Conservation (phyloP, 1,140 invertebrate genomes). For the Ceratoteleas bidentatus region DNA sequence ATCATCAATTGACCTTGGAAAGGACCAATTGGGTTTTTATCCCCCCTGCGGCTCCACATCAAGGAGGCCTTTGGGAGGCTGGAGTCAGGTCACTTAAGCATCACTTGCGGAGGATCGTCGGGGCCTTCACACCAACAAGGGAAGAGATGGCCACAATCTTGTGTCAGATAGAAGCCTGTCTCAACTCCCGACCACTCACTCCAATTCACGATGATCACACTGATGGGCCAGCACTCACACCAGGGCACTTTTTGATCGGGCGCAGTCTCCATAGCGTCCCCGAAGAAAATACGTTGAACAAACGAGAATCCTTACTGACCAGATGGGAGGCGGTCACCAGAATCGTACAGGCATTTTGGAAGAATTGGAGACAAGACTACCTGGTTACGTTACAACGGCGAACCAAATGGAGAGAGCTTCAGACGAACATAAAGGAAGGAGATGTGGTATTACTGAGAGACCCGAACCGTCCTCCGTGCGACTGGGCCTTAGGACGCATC, state of each 20-base stretch:
- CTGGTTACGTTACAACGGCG: neutral
- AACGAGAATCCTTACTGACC: neutral
- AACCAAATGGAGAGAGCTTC: constrained; percentile 7
- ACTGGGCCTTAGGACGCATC: constrained; percentile 5
- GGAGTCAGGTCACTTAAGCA: constrained; percentile 65
- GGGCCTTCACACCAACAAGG: constrained; percentile 47
- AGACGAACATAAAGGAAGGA: neutral
- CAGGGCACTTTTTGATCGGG: constrained; percentile 62
- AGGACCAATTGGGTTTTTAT: constrained; percentile 30
- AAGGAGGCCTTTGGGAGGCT: constrained; percentile 71
- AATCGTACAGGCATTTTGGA: constrained; percentile 17
- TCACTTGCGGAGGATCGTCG: constrained; percentile 53
- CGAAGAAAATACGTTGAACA: neutral
- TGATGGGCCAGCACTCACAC: constrained; percentile 47
- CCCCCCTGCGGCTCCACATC: constrained; percentile 27
- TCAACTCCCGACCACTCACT: constrained; percentile 71
- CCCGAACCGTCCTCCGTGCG: constrained; percentile 1
- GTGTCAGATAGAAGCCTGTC: constrained; percentile 68
- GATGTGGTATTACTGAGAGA: constrained; percentile 5
- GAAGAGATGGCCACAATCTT: constrained; percentile 68
- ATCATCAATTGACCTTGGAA: constrained; percentile 11
- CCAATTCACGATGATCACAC: constrained; percentile 48
- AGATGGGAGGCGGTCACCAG: constrained; percentile 4
- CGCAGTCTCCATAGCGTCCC: constrained; percentile 21
- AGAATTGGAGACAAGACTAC: constrained; percentile 3